Evolutionary conservation across 2,888 invertebrate species (phyloP).

Genomic region (Thymelicus acteon): DNA sequence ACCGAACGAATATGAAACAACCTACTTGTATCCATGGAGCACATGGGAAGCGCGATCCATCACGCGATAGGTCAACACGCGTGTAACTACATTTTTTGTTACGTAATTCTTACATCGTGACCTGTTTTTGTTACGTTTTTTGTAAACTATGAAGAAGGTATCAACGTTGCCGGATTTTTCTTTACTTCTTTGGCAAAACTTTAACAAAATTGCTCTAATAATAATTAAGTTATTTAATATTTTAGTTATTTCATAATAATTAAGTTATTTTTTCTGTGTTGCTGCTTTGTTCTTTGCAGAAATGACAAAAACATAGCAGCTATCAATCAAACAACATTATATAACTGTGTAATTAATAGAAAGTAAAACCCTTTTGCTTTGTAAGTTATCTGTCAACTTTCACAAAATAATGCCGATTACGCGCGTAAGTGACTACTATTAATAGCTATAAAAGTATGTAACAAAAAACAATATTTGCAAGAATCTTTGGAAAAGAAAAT

Average conservation of each 20-base stretch:
- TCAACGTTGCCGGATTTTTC: no score
- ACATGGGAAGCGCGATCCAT: constrained; percentile 17
- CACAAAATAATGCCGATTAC: constrained; percentile 70
- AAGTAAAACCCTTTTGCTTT: constrained; percentile 61
- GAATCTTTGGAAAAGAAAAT: no score
- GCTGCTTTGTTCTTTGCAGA: no score
- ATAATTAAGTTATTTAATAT: no score
- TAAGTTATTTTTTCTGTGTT: no score
- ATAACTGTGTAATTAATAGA: constrained; percentile 33
- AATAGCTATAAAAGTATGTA: constrained; percentile 28
- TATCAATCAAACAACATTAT: no score
- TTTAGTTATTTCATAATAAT: no score
- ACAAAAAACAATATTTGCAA: no score
- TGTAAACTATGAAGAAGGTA: background rate
- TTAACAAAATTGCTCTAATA: no score
- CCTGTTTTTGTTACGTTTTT: background rate
- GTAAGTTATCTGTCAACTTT: constrained; percentile 65
- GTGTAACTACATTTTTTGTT: constrained; percentile 9
- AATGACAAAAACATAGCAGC: background rate
- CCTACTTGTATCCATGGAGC: background rate
- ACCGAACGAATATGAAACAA: background rate
- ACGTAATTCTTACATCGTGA: constrained; percentile 1
- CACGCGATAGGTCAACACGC: constrained; percentile 16
- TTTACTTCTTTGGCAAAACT: background rate
- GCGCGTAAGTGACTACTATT: constrained; percentile 49